Conservation (phyloP, 2,888 invertebrate species). For the Danaus chrysippus region DNA sequence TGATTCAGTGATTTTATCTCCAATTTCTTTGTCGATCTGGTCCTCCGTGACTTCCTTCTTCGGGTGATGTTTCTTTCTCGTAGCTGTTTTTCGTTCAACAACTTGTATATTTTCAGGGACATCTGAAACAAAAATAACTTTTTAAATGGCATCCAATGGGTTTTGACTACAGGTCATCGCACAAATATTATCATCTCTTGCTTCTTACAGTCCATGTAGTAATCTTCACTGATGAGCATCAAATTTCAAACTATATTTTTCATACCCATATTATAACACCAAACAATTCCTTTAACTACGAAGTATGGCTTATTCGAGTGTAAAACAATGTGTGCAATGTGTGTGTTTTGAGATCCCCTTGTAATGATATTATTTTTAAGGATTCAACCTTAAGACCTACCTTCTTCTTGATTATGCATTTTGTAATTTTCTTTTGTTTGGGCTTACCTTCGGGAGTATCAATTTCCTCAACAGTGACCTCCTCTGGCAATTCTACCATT, state of each 20-base stretch:
- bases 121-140: too few species aligned
- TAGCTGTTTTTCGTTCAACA: too few species aligned
- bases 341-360: conserved; percentile 48
- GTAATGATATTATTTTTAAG: conserved; percentile 40
- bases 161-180: too few species aligned
- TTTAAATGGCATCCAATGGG: too few species aligned
- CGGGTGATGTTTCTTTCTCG: background rate
- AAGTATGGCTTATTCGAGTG: conserved; percentile 33
- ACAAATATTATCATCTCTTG: too few species aligned
- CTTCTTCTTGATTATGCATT: conserved; percentile 45
- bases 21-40: conserved; percentile 31
- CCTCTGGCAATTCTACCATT: conserved; percentile 37
- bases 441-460: conserved; percentile 39
- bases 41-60: background rate
- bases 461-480: conserved; percentile 41
- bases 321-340: conserved; percentile 32
- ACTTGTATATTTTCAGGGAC: too few species aligned
- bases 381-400: conserved; percentile 40
- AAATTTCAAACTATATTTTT: too few species aligned
- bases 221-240: too few species aligned
- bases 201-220: too few species aligned
- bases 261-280: too few species aligned
- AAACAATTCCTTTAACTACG: conserved; percentile 45
- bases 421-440: conserved; percentile 43
- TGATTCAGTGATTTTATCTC: conserved; percentile 30